Evolutionary conservation across 1,140 invertebrate genomes (phyloP), one percentile per base, ranked within the genome.

Genomic region (Habropoda laboriosa): DNA sequence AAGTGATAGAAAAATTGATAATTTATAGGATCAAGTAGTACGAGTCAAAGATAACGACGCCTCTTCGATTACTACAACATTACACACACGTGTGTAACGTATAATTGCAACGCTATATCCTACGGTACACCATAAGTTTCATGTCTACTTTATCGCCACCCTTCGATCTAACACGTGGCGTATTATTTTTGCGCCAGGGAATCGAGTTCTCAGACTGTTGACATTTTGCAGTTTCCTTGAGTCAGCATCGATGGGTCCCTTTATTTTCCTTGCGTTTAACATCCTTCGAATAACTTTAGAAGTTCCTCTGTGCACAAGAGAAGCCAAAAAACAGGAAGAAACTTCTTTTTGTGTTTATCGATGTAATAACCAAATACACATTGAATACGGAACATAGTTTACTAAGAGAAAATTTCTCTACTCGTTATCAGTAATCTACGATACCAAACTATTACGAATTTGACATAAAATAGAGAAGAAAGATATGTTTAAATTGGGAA

Each of bases 211-310:
- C 24, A 13, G 6, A 12, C 18, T 63, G 24, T 53, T 30, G 60
- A 64, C 27, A 32, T 75, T 75, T 32, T 18, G 6, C 27, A 53
- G 47, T 75, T 75, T 60, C 27, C 32, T 61, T 27, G 30, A 61
- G 42, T 64, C 35, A 63, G 18, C 35, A 30, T 4, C 35, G 18
- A n/a, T 0, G 16, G n/a, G 18, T 30, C 32, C 45, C 51, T 40
- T 74, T 74, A 63, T n/a, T 60, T 51, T 53, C 7, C 32, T 38
- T n/a, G 1, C 30, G 57, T 61, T 38, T 38, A 40, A 27, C 40
- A 5, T 49, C 30, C 70, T 13, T 47, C 40, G 27, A 40, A 6
- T 35, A 35, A 35, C 30, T 30, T 30, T 3, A 32, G 30, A 66
- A 47, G 7, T 30, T 40, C 35, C 18, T 3, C 42, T n/a, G 45